Percentiles rank a stretch among this genome's conserved stretches.
These are phyloP conservation scores for Busseola fusca DNA, from an alignment of 2,888 invertebrate species.

Conservation along the genomic window DNA sequence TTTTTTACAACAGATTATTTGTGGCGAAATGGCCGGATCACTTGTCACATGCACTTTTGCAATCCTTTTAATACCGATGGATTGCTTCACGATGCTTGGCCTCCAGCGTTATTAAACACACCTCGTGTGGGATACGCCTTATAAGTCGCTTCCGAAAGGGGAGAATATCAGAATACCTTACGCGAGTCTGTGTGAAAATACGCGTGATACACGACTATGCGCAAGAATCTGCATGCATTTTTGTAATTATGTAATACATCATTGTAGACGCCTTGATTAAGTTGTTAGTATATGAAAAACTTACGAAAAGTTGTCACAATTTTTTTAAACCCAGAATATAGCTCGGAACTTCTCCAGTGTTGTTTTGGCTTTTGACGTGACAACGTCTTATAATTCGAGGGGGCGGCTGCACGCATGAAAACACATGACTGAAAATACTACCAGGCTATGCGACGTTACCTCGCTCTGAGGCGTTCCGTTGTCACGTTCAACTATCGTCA, in stretches of 20 bases:
- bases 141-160: constrained; percentile 22
- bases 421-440: no score
- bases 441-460: no score
- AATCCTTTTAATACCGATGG: constrained; percentile 31
- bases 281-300: no score
- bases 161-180: constrained; percentile 17
- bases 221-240: not conserved
- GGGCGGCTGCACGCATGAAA: no score
- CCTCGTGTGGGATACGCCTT: constrained; percentile 2
- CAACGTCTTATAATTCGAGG: no score
- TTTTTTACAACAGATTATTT: not conserved
- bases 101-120: constrained; percentile 34
- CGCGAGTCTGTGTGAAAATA: constrained; percentile 7
- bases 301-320: not conserved
- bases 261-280: not conserved
- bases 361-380: no score
- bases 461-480: no score
- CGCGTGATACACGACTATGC: not conserved
- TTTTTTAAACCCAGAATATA: no score
- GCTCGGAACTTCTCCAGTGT: no score
- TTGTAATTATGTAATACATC: constrained; percentile 1
- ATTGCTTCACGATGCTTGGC: constrained; percentile 39
- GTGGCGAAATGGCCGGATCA: constrained; percentile 10
- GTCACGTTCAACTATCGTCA: no score
- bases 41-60: constrained; percentile 39